phyloP scores from a whole-genome alignment of 2,113 vertebrate genomes.

The Erinaceus europaeus region DNA sequence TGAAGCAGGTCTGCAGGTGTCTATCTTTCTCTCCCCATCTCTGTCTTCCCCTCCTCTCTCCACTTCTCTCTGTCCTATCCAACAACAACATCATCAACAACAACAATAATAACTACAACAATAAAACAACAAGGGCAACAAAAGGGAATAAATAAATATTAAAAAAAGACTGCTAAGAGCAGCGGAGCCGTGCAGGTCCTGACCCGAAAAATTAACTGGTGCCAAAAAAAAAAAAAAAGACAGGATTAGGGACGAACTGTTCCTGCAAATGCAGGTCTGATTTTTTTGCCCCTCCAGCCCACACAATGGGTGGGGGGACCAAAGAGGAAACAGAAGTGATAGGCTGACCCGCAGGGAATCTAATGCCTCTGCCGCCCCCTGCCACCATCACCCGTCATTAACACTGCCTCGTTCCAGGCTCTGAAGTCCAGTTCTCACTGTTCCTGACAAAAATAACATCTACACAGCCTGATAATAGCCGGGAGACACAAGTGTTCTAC shows the following conservation, averaged over 20 bases:
- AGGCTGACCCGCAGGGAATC: not conserved
- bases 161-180: too few species aligned
- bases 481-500: not conserved
- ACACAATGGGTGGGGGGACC: not conserved
- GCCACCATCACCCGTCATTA: not conserved
- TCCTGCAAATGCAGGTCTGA: not conserved
- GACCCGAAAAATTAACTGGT: too few species aligned
- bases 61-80: too few species aligned
- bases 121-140: too few species aligned
- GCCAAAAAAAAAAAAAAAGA: too few species aligned
- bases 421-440: not conserved
- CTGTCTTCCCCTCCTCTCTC: too few species aligned
- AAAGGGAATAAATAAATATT: too few species aligned
- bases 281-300: not conserved
- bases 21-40: too few species aligned
- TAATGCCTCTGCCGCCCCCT: not conserved
- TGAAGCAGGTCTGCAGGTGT: too few species aligned
- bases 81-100: too few species aligned
- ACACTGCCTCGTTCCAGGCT: slow-evolving; percentile 9
- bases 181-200: too few species aligned
- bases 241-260: not conserved
- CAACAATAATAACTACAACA: too few species aligned
- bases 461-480: not conserved
- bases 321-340: not conserved
- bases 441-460: slow-evolving; percentile 26